Evolutionary conservation across 2,888 invertebrate genomes (phyloP), one percentile per base, ranked within the genome.

Genomic region (Protula sp.): DNA sequence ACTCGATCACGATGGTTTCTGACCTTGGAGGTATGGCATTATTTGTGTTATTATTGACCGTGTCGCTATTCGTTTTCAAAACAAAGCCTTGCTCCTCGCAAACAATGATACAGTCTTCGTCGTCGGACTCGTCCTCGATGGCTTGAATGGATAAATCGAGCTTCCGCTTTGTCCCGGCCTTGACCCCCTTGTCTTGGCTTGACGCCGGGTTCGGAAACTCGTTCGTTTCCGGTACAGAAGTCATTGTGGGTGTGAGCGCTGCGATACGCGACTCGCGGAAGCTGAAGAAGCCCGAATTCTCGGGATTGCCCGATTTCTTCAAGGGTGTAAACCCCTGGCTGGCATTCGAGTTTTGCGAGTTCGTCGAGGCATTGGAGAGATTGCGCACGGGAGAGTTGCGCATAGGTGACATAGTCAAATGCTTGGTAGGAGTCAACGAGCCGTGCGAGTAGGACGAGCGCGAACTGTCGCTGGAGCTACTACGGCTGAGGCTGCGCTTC

Each of bases 401-500:
- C n/a, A 29, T 28, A 5, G 58, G 58, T 3, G 58, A 58, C 9
- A n/a, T 28, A 9, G 24, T 22, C 22, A 54, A 26, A 26, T 29
- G 4, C 27, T 59, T 59, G 3, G 59, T 59, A 2, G 59, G 59
- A 26, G 59, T 59, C 28, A 48, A 22, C 5, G 59, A 55, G 3
- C 55, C 57, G 22, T 26, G 9, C 5, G 50, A 50, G 5, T 19
- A 22, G 24, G 50, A 50, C 5, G 75, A 75, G 61, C 70, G 69
- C 57, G 71, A 71, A 63, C 75, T 75, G 61, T 77, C 77, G 26
- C 74, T 74, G 52, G 72, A 73, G 64, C 74, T 74, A 54, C 70
- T 73, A 27, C 30, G 26, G 5, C 50, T 38, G 5, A 24, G 5
- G 56, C 84, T 83, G 70, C 87, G 87, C 66, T 82, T 81, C 75